phyloP scores from a whole-genome alignment of 2,888 invertebrate genomes.

The Eudemis profundana region DNA sequence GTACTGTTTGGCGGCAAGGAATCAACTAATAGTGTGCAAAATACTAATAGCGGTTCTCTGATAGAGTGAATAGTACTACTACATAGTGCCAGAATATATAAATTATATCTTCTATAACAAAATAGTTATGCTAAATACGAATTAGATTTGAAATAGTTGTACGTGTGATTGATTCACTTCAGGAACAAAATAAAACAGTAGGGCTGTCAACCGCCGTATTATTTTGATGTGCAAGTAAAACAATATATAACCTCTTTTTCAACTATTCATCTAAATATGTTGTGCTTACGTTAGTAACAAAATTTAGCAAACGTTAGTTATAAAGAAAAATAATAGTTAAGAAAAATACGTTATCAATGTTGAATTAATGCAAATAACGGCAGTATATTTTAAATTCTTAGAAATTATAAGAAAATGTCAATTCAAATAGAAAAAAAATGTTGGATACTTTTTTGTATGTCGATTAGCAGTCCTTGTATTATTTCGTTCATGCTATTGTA shows the following conservation, averaged over 20 bases:
- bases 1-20: slow-evolving; percentile 44
- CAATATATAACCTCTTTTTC: too few relatives aligned
- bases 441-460: not conserved
- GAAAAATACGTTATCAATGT: too few relatives aligned
- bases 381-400: too few relatives aligned
- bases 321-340: too few relatives aligned
- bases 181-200: not conserved
- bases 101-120: slow-evolving; percentile 55
- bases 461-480: not conserved
- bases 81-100: slow-evolving; percentile 62
- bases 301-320: too few relatives aligned
- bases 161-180: slow-evolving; percentile 7
- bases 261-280: too few relatives aligned
- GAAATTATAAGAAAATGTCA: too few relatives aligned
- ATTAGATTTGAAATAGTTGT: slow-evolving; percentile 40
- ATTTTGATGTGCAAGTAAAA: not conserved
- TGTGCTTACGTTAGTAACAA: too few relatives aligned
- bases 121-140: slow-evolving; percentile 46
- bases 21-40: slow-evolving; percentile 54
- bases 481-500: not conserved
- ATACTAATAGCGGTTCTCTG: slow-evolving; percentile 50
- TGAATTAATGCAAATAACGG: too few relatives aligned
- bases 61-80: slow-evolving; percentile 49
- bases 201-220: not conserved
- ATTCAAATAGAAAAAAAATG: too few relatives aligned